Base-by-base conservation (phyloP, 2,888 invertebrate genomes). In the Uloborus plumipes region DNA sequence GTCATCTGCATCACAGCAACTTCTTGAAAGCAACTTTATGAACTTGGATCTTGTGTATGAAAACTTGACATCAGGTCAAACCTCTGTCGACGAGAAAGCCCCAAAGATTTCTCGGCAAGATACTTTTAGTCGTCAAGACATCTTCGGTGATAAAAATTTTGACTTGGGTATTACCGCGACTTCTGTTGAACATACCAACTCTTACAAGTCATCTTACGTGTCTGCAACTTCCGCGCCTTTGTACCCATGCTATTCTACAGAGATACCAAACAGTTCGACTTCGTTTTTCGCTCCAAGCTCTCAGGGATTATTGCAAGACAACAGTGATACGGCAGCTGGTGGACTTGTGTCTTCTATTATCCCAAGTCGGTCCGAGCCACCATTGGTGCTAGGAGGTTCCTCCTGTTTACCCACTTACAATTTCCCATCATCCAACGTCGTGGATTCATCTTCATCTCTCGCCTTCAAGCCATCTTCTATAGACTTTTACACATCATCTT, bases 291-390 rank as follows among this genome's bases (percentile, higher is more conserved):
- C 80, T 2, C 18, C 61, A 11, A 16, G 47, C 26, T 59, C 51
- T 0, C 59, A 73, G 47, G 79, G 69, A 20, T 18, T 73, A 2
- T 18, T 47, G 49, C 20, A 26, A 11, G 77, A 72, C 61, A 73
- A 50, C 15, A 76, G 82, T 62, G 73, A 83, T 55, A 50, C 72
- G 2, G 69, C 69, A 11, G 70, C 76, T 26, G 76, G 71, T 39
- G 76, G 13, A 14, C 76, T 50, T 66, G 76, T 15, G 76, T 72
- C 83, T 3, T 76, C 83, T 22, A 83, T 59, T 22, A 74, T 82
- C 20, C 20, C 74, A n/a, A 71, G 71, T 39, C 53, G 83, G 69
- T 69, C 77, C 11, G 0, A 18, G 62, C 50, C 15, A 39, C 20
- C 50, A 20, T 39, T 47, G 14, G 50, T 58, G 1, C 55, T 74